These are phyloP conservation scores for Archegozetes longisetosus DNA, from an alignment of 1,140 invertebrate species.

Conservation along the genomic window DNA sequence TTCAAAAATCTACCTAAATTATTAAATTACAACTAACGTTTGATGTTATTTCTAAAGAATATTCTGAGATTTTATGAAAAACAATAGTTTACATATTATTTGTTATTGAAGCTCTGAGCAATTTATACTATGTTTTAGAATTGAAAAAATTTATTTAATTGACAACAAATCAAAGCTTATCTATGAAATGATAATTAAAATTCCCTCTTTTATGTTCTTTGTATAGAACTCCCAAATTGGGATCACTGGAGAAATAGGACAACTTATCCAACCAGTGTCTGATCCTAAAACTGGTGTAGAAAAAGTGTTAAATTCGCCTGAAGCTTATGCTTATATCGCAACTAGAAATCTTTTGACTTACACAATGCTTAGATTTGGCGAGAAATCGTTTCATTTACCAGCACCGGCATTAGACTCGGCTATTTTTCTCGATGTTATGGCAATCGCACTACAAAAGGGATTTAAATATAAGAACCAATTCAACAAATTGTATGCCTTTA, in stretches of 20 bases:
- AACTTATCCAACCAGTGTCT: not conserved
- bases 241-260: not conserved
- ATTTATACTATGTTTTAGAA: no score
- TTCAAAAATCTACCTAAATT: not conserved
- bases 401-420: not conserved
- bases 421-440: not conserved
- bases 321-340: not conserved
- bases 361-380: not conserved
- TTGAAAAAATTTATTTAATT: no score
- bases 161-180: no score
- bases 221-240: no score
- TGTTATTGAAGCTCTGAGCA: no score
- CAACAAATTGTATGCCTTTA: not conserved
- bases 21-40: not conserved
- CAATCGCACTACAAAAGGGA: not conserved
- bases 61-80: no score
- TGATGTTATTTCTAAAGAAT: no score
- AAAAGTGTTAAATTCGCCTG: not conserved
- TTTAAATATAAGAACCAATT: not conserved
- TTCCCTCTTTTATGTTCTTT: not conserved
- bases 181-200: no score
- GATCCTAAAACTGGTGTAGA: not conserved
- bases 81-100: not conserved
- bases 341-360: not conserved
- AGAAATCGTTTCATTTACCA: not conserved